phyloP scores from a whole-genome alignment of 2,888 invertebrate genomes.

The Himalopsyche kuldschensis region DNA sequence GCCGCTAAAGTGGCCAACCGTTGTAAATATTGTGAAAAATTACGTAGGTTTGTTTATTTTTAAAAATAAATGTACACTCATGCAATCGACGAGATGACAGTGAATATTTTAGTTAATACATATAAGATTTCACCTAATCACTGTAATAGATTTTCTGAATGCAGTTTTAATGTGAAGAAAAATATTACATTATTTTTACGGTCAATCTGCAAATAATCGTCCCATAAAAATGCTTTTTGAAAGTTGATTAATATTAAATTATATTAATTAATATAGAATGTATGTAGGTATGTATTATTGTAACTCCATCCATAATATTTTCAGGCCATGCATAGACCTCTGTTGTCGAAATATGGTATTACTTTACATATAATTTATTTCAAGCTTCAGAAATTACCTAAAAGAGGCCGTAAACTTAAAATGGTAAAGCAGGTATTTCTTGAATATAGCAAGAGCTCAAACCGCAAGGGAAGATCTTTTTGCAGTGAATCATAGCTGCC shows the following conservation, averaged over 20 bases:
- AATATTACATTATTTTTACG: no score
- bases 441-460: not conserved
- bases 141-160: no score
- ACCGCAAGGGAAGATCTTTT: not conserved
- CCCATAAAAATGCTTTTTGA: no score
- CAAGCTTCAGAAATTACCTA: not conserved
- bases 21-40: constrained; percentile 17
- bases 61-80: constrained; percentile 18
- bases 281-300: no score
- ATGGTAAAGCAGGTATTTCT: not conserved
- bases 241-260: no score
- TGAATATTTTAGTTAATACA: no score
- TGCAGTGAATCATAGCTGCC: not conserved
- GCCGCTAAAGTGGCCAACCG: constrained; percentile 22
- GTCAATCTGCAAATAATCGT: no score
- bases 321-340: not conserved
- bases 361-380: not conserved
- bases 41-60: not conserved
- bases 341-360: not conserved
- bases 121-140: no score
- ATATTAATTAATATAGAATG: no score
- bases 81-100: not conserved
- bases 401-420: not conserved
- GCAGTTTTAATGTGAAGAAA: no score
- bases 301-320: no score